Evolutionary conservation across 2,113 vertebrate genomes (phyloP).

Genomic region (Laticauda laticaudata): DNA sequence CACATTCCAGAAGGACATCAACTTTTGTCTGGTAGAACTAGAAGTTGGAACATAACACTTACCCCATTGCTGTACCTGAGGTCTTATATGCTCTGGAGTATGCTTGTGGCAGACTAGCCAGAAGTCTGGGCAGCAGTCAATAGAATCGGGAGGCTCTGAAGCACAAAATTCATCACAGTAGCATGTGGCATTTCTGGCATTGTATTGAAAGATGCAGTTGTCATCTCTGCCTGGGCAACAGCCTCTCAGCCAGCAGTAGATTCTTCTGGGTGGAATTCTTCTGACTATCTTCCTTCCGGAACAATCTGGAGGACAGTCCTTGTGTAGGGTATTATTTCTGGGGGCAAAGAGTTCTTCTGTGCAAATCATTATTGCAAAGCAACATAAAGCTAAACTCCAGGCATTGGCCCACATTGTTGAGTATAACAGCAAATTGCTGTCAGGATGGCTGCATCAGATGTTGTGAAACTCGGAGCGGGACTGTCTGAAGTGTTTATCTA

Average conservation of each 20-base stretch:
- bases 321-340: conserved; percentile 4
- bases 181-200: conserved; percentile 65
- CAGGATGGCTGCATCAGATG: not conserved
- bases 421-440: not conserved
- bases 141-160: conserved; percentile 42
- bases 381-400: conserved; percentile 59
- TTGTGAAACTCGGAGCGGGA: not conserved
- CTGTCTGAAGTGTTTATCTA: not conserved
- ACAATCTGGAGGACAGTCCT: conserved; percentile 40
- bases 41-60: conserved; percentile 1
- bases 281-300: conserved; percentile 50
- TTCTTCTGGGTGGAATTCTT: conserved; percentile 61
- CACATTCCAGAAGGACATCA: not conserved
- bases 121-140: conserved; percentile 76
- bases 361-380: conserved; percentile 51
- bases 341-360: conserved; percentile 33
- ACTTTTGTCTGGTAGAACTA: accelerated
- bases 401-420: conserved; percentile 60
- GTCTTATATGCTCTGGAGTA: conserved; percentile 42
- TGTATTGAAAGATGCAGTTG: conserved; percentile 61
- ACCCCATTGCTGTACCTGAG: conserved; percentile 48
- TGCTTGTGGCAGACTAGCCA: conserved; percentile 61
- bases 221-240: conserved; percentile 76
- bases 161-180: conserved; percentile 76
- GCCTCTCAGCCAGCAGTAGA: conserved; percentile 65